Evolutionary conservation across 2,888 invertebrate species (phyloP).

Genomic region (Conops quadrifasciatus): DNA sequence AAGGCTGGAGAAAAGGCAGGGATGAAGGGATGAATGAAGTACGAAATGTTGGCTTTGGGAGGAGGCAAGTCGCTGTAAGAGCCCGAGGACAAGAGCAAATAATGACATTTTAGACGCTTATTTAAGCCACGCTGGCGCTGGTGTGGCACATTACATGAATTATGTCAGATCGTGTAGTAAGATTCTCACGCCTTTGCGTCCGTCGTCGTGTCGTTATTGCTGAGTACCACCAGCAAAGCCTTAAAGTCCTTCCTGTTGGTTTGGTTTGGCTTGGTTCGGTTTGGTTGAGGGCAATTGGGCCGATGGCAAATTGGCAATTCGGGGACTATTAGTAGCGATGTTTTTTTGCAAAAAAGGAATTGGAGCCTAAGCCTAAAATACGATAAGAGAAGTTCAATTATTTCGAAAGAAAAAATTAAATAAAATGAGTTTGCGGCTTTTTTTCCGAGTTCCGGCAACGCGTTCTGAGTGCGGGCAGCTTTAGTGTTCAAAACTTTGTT

Average conservation of each 20-base stretch:
- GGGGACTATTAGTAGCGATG: slow-evolving; percentile 17
- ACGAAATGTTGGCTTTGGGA: background rate
- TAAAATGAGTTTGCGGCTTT: too few relatives aligned
- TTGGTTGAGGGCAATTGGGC: too few relatives aligned
- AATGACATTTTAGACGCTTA: slow-evolving; percentile 39
- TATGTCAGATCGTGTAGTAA: slow-evolving; percentile 42
- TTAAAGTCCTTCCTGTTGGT: background rate
- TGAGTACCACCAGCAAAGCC: slow-evolving; percentile 2
- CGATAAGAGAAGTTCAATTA: slow-evolving; percentile 16
- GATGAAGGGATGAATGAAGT: too few relatives aligned
- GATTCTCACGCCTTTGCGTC: slow-evolving; percentile 41
- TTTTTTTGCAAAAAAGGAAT: background rate
- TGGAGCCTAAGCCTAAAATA: background rate
- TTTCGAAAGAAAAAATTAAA: background rate
- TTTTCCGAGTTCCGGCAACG: too few relatives aligned
- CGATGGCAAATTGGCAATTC: slow-evolving; percentile 15
- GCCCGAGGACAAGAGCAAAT: slow-evolving; percentile 36
- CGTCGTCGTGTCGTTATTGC: background rate
- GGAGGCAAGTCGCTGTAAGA: background rate
- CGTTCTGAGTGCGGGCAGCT: too few relatives aligned
- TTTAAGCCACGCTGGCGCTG: slow-evolving; percentile 49
- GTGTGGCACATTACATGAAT: slow-evolving; percentile 55
- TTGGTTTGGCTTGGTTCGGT: too few relatives aligned
- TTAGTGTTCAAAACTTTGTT: too few relatives aligned
- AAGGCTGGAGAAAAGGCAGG: too few relatives aligned